These are phyloP conservation scores for Manis javanica DNA, from an alignment of 2,797 vertebrate species.

Conservation along the genomic window DNA sequence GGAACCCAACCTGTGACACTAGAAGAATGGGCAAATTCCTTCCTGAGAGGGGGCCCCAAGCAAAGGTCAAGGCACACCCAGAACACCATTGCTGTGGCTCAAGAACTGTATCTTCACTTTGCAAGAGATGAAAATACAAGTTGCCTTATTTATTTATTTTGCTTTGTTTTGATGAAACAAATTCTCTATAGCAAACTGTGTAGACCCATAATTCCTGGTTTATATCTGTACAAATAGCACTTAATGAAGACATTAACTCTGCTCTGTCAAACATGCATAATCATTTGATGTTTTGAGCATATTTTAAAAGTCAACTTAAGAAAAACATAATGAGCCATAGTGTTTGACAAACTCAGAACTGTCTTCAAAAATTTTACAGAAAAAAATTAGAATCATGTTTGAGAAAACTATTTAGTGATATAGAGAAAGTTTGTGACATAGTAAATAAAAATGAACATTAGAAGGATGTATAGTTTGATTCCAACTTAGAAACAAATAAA, in stretches of 20 bases:
- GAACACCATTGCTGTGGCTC: too few species aligned
- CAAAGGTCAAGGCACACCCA: not conserved
- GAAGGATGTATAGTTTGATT: not conserved
- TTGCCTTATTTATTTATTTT: not conserved
- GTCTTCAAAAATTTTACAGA: not conserved
- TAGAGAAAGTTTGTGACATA: not conserved
- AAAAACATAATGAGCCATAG: not conserved
- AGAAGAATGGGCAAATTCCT: not conserved
- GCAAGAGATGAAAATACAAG: not conserved
- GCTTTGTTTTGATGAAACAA: not conserved
- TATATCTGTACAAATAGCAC: not conserved
- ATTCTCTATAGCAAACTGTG: not conserved
- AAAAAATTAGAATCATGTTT: conserved; percentile 20
- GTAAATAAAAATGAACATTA: not conserved
- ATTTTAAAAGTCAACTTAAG: not conserved
- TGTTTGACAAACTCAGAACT: not conserved
- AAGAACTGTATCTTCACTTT: not conserved
- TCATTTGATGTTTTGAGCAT: not conserved
- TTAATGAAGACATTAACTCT: not conserved
- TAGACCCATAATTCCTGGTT: not conserved
- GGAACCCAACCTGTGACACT: not conserved
- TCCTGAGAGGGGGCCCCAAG: not conserved
- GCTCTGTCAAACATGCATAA: not conserved
- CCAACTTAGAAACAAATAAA: not conserved
- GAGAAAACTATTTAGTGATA: not conserved